These are phyloP conservation scores for Fregata magnificens DNA, from an alignment of 2,113 vertebrate species.

Conservation along the genomic window DNA sequence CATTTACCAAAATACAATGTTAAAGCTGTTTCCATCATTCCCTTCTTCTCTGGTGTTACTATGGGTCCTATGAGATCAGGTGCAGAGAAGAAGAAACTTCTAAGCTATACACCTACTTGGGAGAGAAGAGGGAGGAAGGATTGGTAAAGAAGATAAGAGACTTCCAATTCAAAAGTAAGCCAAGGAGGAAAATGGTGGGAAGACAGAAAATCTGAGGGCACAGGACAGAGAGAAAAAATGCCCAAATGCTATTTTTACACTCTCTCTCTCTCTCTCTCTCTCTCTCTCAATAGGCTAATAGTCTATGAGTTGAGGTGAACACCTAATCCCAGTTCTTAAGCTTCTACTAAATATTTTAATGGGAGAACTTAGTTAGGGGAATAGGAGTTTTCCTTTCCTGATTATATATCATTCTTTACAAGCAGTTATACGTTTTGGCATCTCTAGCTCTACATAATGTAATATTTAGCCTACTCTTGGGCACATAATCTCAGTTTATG, in stretches of 20 bases:
- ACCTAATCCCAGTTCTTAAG: not conserved
- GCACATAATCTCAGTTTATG: not conserved
- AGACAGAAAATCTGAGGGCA: not conserved
- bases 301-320: not conserved
- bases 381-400: not conserved
- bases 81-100: not conserved
- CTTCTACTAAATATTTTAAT: not conserved
- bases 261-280: no score
- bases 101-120: not conserved
- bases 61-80: not conserved
- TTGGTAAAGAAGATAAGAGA: not conserved
- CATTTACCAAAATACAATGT: not conserved
- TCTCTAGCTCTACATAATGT: not conserved
- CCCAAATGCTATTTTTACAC: not conserved
- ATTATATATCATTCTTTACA: not conserved
- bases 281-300: not conserved
- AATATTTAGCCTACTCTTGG: not conserved
- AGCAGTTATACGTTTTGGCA: not conserved
- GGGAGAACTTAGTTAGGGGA: not conserved
- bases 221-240: not conserved
- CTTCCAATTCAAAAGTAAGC: not conserved
- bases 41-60: not conserved
- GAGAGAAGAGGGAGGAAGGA: not conserved
- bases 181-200: not conserved
- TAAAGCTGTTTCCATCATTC: not conserved